Evolutionary conservation across 2,797 vertebrate genomes (phyloP), one percentile per base, ranked within the genome.

Genomic region (Gallinago nigripennis): DNA sequence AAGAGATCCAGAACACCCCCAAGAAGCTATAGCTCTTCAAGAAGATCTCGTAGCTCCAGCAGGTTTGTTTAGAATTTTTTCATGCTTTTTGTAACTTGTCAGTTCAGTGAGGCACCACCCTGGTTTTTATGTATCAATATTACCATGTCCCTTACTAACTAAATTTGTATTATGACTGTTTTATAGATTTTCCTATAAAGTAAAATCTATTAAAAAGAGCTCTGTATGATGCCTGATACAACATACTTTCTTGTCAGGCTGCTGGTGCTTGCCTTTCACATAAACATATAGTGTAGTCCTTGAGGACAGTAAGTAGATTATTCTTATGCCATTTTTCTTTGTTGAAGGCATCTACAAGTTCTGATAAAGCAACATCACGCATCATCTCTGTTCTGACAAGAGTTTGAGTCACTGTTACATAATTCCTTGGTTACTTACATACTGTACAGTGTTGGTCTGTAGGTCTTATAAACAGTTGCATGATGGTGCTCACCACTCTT

Each of bases 11-110:
- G 97, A 95, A 98, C 98, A 45, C 98, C 98, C 19, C 98, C 98
- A 71, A 98, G 98, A 97, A 98, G 98, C 93, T 98, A 98, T 77
- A 97, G 97, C 72, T 97, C 97, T 21, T 98, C 97, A 60, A 97
- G 97, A 93, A 96, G 97, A 96, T 99, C 98, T 51, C 98, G 97
- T 71, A 99, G 98, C 95, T 96, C 98, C 84, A 98, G 98, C 98
- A 99, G 98, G 98, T 99, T 94, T 96, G 98, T 97, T 94, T 58
- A 95, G 87, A 21, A 78, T 70, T 94, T 84, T 92, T 90, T 88
- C 16, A 13, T 92, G 46, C 2, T 68, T 86, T 35, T 68, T 71
- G 43, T 46, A 3, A 68, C 37, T 43, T 90, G 6, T n/a, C 39
- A 80, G 45, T 58, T 56, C n/a, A 85, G 46, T 72, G 24, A 87